Evolutionary conservation across 2,113 vertebrate species (phyloP), one percentile per base, ranked within the genome.

Genomic region (Theristicus caerulescens): DNA sequence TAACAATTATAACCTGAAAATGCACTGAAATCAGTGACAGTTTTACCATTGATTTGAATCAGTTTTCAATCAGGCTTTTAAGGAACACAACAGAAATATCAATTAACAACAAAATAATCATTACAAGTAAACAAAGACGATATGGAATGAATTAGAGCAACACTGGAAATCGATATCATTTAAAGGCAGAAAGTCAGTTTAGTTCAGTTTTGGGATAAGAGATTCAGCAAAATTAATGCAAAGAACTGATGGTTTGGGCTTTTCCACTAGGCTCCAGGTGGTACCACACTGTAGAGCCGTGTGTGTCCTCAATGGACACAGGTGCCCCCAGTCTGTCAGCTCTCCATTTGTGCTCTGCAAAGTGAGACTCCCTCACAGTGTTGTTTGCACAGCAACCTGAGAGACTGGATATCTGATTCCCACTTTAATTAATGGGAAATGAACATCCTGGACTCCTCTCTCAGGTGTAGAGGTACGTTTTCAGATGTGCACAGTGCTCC

Each of bases 21-120:
- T 34, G 4, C 5, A 19, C 18, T 71, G 38, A 82, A 91, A 85
- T 62, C 58, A 9, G 40, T 55, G 36, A 29, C 11, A 66, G 11
- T 57, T 61, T 77, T 70, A 34, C n/a, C 17, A 59, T 34, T 76
- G 58, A 55, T 66, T 93, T 34, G 12, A 25, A 85, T 44, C 3
- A 12, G 24, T 70, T 95, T 95, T 89, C 73, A 69, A 44, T 86
- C 70, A 40, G 11, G 16, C 70, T 74, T 89, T 85, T 82, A 85
- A 90, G 29, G 47, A 89, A 44, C 70, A 79, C 25, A 69, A 26
- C 15, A 94, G 49, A 94, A 85, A 25, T 74, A 90, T 55, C 95
- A 96, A 90, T 97, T 97, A 97, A 69, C 51, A 93, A 34, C 2
- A 2, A 62, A 93, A 91, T 89, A 93, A 94, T 96, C 95, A 77